Evolutionary conservation across 92 coral and sea anemone species (phyloP).

Genomic region (Porites lobata): DNA sequence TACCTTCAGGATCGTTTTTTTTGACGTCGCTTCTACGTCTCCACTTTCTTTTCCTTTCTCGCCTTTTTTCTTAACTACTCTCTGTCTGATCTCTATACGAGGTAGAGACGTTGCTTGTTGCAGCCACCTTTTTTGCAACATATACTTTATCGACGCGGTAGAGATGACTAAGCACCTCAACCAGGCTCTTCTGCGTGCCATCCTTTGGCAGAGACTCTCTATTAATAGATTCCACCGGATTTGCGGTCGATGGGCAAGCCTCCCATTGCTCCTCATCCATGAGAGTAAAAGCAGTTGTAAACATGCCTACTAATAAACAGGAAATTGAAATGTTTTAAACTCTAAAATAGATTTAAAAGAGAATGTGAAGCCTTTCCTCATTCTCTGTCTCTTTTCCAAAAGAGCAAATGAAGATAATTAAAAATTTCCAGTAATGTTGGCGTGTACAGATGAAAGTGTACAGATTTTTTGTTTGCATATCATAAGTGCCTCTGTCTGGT

Average conservation of each 20-base stretch:
- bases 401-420: too few relatives aligned
- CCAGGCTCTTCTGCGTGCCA: slow-evolving; percentile 19
- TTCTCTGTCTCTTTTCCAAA: too few relatives aligned
- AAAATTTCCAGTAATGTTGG: too few relatives aligned
- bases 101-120: slow-evolving; percentile 1
- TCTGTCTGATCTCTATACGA: slow-evolving; percentile 15
- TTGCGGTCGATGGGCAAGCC: slow-evolving; percentile 1
- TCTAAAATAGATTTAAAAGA: too few relatives aligned
- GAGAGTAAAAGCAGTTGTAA: too few relatives aligned
- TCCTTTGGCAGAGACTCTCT: slow-evolving; percentile 25
- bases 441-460: too few relatives aligned
- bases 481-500: too few relatives aligned
- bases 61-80: neutral
- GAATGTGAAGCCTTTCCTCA: too few relatives aligned
- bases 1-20: slow-evolving; percentile 3
- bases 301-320: too few relatives aligned
- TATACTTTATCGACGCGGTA: slow-evolving; percentile 23
- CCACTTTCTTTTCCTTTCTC: slow-evolving; percentile 7
- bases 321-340: too few relatives aligned
- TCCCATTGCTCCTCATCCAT: too few relatives aligned
- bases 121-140: slow-evolving; percentile 18
- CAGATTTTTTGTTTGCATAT: too few relatives aligned
- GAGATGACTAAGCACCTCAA: slow-evolving; percentile 6
- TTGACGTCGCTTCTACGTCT: neutral
- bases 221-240: slow-evolving; percentile 18